Percentiles rank a stretch among this genome's conserved stretches.
Evolutionary conservation across 2,888 invertebrate species (phyloP).

Genomic region (Scelioninae gen. 1): DNA sequence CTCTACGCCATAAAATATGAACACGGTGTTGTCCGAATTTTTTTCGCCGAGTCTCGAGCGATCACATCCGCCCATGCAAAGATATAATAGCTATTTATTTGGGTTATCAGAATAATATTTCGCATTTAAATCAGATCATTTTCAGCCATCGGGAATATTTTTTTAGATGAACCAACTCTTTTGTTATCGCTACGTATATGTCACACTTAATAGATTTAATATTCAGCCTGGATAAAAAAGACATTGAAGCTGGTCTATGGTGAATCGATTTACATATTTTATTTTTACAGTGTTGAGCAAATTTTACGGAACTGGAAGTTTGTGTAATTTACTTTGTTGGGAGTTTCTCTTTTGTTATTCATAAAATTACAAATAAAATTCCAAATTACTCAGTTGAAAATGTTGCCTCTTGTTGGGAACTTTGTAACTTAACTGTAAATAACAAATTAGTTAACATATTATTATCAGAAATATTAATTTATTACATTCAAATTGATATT

Average conservation of each 20-base stretch:
- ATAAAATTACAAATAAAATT: background rate
- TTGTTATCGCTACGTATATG: conserved; percentile 25
- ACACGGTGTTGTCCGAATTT: conserved; percentile 16
- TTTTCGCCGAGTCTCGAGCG: background rate
- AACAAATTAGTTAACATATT: background rate
- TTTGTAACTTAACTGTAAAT: background rate
- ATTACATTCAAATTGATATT: too few species aligned
- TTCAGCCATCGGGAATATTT: conserved; percentile 7
- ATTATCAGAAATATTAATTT: too few species aligned
- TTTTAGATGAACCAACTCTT: conserved; percentile 4
- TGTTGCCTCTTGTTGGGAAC: background rate
- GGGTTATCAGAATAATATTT: conserved; percentile 26
- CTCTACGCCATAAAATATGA: background rate
- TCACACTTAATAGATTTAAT: conserved; percentile 24
- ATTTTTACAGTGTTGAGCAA: conserved; percentile 15
- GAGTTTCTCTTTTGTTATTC: background rate
- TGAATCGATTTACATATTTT: conserved; percentile 18
- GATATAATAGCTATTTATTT: conserved; percentile 32
- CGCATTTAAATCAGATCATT: conserved; percentile 38
- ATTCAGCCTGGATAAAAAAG: background rate
- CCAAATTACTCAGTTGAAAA: background rate
- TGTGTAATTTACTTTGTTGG: conserved; percentile 12
- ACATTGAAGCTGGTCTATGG: conserved; percentile 1
- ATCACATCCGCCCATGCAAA: conserved; percentile 4
- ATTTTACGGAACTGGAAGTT: background rate